Evolutionary conservation across 2,113 vertebrate species (phyloP), one percentile per base, ranked within the genome.

Genomic region (Takifugu flavidus): DNA sequence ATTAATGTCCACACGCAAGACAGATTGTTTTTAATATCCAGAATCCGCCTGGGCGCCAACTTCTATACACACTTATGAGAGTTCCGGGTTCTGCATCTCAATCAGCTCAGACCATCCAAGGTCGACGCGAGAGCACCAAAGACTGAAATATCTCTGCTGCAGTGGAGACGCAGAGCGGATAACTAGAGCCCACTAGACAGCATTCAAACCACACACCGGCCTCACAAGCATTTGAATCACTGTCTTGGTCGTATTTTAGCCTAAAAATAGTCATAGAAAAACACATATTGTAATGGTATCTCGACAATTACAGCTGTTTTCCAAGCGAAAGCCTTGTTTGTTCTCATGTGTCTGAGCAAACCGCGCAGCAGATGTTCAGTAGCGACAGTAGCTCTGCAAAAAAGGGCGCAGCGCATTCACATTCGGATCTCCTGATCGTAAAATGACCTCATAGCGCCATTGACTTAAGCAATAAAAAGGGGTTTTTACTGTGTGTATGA

Each of bases 41-140:
- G 25, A 4, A 11, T 65, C 51, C 49, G 43, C 52, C 26, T 20
- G 6, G 6, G 25, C 13, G 20, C 29, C 26, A 45, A 13, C 10
- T 29, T 73, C 26, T 25, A 25, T 11, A 13, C 13, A 39, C 29
- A 31, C 29, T 31, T 31, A 4, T 1, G 3, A 31, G 29, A 6
- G 29, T 31, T 31, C 29, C 2, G 29, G 2, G 4, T 15, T 53
- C 34, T 53, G 59, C 50, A 56, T 31, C 61, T 74, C 72, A 57
- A 58, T 64, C 70, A 69, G 49, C 63, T 61, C 52, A 39, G 26
- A 79, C 86, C 82, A 86, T 31, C 87, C 49, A 29, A 56, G 74
- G 72, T 88, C 83, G 72, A 55, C 10, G 34, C 57, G 61, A 49
- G 52, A 58, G 20, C 20, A 20, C 20, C 20, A 20, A 20, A 20